Evolutionary conservation across 2,797 vertebrate species (phyloP), one percentile per base, ranked within the genome.

Genomic region (Ctenochaetus hawaiiensis): DNA sequence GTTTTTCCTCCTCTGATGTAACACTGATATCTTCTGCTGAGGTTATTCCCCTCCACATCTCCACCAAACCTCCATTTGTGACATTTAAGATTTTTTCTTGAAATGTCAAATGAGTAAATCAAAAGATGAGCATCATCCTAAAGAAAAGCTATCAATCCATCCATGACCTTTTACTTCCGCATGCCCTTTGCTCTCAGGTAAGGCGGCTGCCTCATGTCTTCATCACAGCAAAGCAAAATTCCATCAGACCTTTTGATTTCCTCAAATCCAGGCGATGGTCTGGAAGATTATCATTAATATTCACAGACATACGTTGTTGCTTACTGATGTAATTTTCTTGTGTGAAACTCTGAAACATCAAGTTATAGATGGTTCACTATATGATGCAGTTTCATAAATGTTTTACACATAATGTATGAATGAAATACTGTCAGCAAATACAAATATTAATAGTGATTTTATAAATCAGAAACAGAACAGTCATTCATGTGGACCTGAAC

Each of bases 181-280:
- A 18, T 68, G 57, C 58, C 58, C 53, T 75, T 67, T 80, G 41
- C 74, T 71, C 34, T 60, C 43, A 58, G 39, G 14, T 54, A 51
- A 72, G 62, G 49, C 72, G 71, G 45, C 37, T 56, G 30, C 16
- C 54, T 75, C 61, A 41, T 30, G 2, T 59, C 18, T 72, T 62
- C 57, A 58, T 75, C 39, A 64, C 39, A 67, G 56, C 18, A 0
- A 60, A 71, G 58, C 13, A 34, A 65, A 58, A 67, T 66, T 13
- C 44, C 39, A 16, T 22, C 63, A 18, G 49, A 22, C 70, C n/a
- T 48, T 23, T 8, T 48, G 22, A n/a, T 71, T 56, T 59, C n/a
- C 57, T 20, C 37, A n/a, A 30, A n/a, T 67, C 18, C 30, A 14
- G 41, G 16, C 45, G 20, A 39, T 8, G 59, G 45, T 52, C 47